Evolutionary conservation across 2,888 invertebrate species (phyloP), one percentile per base, ranked within the genome.

Genomic region (Crepidodera aurea): DNA sequence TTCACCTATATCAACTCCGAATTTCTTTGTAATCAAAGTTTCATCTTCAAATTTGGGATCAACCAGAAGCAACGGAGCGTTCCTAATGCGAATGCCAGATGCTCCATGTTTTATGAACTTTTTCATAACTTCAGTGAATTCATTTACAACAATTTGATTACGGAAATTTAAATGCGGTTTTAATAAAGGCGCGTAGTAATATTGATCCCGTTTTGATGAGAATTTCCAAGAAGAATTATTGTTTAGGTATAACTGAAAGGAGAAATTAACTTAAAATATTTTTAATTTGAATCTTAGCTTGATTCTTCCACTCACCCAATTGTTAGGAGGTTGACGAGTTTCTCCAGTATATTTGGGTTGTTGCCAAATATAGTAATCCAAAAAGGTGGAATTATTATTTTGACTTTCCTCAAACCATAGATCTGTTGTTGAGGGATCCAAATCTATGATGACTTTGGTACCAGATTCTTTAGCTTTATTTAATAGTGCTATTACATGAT

Each of bases 91-190:
- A 73, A 98, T 88, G 2, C 98, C 98, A 67, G 86, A 87, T 0
- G 93, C 89, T 0, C 96, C 96, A 1, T 88, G 83, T 2, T 86
- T 82, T 66, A 95, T 75, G 87, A 95, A 93, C 69, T 86, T 86
- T 34, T 82, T 79, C 1, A 96, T 78, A 0, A 91, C 89, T 0
- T 83, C 82, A 72, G 88, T 83, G 69, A 94, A 88, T 75, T 87
- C 87, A 1, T 83, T 75, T 1, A 88, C 83, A 0, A 93, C 91
- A 0, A 79, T 76, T 0, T 84, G 81, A 75, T 93, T 91, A 61
- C 87, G 84, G 84, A 91, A 92, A 82, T 95, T 93, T 2, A 97
- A 84, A 77, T 95, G 94, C 0, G 95, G 91, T 73, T 88, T 87
- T 0, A 84, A 84, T 72, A 90, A 91, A 72, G 92, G 92, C 63